phyloP scores from a whole-genome alignment of 2,888 invertebrate species.

The Steinernema scapterisci region DNA sequence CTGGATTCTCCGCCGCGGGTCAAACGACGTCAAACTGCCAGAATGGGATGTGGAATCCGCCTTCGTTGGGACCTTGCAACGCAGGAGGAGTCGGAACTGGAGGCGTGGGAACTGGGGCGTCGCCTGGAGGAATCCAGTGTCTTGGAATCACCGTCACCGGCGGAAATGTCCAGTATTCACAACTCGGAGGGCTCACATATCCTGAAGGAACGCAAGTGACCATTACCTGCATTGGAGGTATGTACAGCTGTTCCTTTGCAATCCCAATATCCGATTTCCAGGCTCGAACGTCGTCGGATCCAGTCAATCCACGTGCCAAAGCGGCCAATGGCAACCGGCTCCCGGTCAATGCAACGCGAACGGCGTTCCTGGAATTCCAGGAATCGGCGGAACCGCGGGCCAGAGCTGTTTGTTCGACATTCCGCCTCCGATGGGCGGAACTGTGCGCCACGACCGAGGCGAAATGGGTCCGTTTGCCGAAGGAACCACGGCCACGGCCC shows the following conservation, averaged over 20 bases:
- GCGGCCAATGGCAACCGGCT: constrained; percentile 39
- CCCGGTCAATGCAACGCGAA: not conserved
- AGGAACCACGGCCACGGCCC: constrained; percentile 42
- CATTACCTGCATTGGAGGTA: constrained; percentile 40
- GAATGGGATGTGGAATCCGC: constrained; percentile 39
- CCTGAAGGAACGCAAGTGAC: constrained; percentile 35
- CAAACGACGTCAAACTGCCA: constrained; percentile 29
- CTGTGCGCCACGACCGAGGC: constrained; percentile 32
- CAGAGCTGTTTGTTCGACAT: constrained; percentile 17
- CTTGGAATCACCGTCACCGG: not conserved
- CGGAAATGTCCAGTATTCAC: not conserved
- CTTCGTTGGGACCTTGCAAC: constrained; percentile 35
- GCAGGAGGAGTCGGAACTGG: not conserved
- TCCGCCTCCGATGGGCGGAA: not conserved
- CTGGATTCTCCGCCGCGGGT: constrained; percentile 41
- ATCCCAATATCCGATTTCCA: not conserved
- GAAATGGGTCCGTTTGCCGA: constrained; percentile 39
- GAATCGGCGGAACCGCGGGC: constrained; percentile 1
- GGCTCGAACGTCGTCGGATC: constrained; percentile 1
- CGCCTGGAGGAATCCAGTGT: not conserved
- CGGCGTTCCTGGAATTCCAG: not conserved
- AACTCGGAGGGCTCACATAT: not conserved
- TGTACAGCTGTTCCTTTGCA: not conserved
- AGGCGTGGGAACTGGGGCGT: not conserved
- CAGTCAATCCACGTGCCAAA: constrained; percentile 30